Evolutionary conservation across 23 tunicate genomes (phyloP), one percentile per base, ranked within the genome.

Genomic region (Phallusia fumigata): DNA sequence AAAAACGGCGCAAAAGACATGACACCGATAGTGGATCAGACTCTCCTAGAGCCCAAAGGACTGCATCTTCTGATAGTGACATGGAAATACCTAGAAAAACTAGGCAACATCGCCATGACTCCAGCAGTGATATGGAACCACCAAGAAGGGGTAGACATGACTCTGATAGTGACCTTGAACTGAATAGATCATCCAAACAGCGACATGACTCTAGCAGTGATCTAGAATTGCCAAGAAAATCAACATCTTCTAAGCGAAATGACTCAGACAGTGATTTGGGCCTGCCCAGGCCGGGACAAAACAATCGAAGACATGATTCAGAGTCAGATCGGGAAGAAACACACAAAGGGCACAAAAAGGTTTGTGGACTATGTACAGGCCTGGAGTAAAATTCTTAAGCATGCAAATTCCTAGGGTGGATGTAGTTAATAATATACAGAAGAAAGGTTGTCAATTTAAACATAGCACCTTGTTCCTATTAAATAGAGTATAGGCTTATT

Each of bases 151-250:
- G 0, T 19, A 72, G 85, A 8, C 81, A 86, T 80, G 91, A 87
- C 33, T 81, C 87, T 19, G 96, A 86, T 44, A 88, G 88, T 73
- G 96, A 91, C 58, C 34, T 91, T 35, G 95, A 90, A 5, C 40
- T 77, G 24, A 22, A 40, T 22, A 44, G 64, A 28, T 8, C 75
- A 32, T 18, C 64, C 65, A 83, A 72, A 47, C 30, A 30, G 28
- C 30, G 84, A 0, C 85, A 53, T 80, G 80, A 83, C 64, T 47
- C 76, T 31, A 85, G 82, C 80, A 83, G 87, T 76, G 91, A 90
- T 73, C 12, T 89, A 6, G 83, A 82, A 0, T 6, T 86, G n/a
- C 89, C 86, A 18, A 80, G 95, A 35, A 24, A 53, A 52, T 35
- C 34, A 28, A 22, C 47, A 31, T 40, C 78, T 24, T 21, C 30